Evolutionary conservation across 1,140 invertebrate genomes (phyloP).

Genomic region (Saxidomus purpurata): DNA sequence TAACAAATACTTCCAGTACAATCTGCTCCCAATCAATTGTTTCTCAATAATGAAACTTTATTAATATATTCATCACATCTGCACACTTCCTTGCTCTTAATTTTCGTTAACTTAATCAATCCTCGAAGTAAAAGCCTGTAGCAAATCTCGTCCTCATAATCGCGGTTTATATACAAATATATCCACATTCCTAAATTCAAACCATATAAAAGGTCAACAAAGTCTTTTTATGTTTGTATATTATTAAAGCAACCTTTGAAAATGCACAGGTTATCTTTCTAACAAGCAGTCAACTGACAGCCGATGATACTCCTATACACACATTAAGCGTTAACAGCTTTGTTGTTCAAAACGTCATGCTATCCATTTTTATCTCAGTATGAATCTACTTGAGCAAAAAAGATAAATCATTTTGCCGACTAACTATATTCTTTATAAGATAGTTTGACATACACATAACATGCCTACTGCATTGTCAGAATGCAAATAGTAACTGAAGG

Average conservation of each 20-base stretch:
- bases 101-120: slow-evolving; percentile 13
- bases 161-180: slow-evolving; percentile 17
- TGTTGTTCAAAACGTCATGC: slow-evolving; percentile 45
- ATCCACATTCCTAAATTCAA: slow-evolving; percentile 58
- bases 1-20: slow-evolving; percentile 9
- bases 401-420: slow-evolving; percentile 54
- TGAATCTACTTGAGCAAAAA: slow-evolving; percentile 19
- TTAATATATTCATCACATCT: slow-evolving; percentile 18
- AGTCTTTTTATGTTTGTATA: slow-evolving; percentile 60
- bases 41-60: not conserved
- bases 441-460: slow-evolving; percentile 42
- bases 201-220: slow-evolving; percentile 47
- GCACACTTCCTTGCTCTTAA: slow-evolving; percentile 21
- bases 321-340: slow-evolving; percentile 63
- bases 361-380: slow-evolving; percentile 16
- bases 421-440: slow-evolving; percentile 34
- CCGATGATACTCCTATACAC: slow-evolving; percentile 49
- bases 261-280: slow-evolving; percentile 57
- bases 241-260: slow-evolving; percentile 61
- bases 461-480: slow-evolving; percentile 33
- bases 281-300: slow-evolving; percentile 47
- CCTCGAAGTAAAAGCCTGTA: slow-evolving; percentile 21
- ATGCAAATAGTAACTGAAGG: slow-evolving; percentile 36
- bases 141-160: not conserved
- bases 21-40: slow-evolving; percentile 2